These are phyloP conservation scores for Grammatotria lemairii DNA, from an alignment of 2,113 vertebrate genomes.

Conservation along the genomic window DNA sequence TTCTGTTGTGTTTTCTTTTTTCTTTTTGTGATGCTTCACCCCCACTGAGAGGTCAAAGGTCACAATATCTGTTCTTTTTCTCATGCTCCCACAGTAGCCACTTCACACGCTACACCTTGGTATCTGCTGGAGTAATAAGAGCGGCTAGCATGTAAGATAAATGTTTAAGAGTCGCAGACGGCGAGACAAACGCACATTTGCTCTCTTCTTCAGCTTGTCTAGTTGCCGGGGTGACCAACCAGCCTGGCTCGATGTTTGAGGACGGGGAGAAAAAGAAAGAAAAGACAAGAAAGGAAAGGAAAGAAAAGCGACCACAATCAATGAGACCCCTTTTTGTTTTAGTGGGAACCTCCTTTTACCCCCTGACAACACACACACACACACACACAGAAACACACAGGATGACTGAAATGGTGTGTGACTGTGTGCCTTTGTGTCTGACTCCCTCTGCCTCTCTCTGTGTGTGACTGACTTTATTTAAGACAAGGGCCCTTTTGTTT, in stretches of 20 bases:
- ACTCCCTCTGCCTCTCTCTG: constrained; percentile 36
- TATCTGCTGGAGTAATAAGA: not conserved
- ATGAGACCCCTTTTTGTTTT: constrained; percentile 68
- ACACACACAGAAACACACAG: not conserved
- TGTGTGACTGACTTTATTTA: constrained; percentile 84
- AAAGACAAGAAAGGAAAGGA: constrained; percentile 53
- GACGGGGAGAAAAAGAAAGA: not conserved
- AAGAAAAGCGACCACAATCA: constrained; percentile 66
- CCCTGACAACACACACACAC: constrained; percentile 14
- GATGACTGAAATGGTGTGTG: constrained; percentile 40
- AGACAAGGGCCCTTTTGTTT: constrained; percentile 93
- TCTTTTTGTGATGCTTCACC: not conserved
- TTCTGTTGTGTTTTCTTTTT: not conserved
- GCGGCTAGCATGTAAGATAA: not conserved
- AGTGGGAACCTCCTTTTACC: constrained; percentile 67
- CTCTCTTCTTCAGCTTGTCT: constrained; percentile 1
- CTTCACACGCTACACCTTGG: not conserved
- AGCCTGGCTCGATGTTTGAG: constrained; percentile 30
- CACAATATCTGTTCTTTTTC: not conserved
- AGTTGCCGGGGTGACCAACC: constrained; percentile 45
- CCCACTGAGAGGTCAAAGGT: not conserved
- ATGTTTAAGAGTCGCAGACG: not conserved
- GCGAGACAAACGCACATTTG: constrained; percentile 3
- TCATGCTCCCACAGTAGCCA: not conserved
- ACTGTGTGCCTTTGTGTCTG: constrained; percentile 55